These are phyloP conservation scores for Nomia melanderi DNA, from an alignment of 1,140 invertebrate genomes.

Conservation along the genomic window DNA sequence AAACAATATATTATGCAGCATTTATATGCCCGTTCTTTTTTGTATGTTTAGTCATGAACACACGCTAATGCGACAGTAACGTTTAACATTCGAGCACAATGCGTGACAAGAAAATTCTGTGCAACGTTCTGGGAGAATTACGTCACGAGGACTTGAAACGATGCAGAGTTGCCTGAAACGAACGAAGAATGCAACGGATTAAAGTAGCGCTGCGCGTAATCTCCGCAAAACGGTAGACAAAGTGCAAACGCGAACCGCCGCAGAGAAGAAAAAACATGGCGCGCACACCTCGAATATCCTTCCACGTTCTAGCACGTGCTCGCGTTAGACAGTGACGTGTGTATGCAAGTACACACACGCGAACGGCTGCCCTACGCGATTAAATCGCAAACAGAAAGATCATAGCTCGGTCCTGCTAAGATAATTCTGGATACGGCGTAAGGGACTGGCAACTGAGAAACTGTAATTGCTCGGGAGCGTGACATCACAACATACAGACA, in stretches of 20 bases:
- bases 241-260: neutral
- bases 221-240: neutral
- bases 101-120: neutral
- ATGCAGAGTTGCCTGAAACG: neutral
- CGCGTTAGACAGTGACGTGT: constrained; percentile 25
- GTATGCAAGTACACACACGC: constrained; percentile 4
- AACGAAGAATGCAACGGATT: neutral
- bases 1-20: no score
- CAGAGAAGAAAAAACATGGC: neutral
- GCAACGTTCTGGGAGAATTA: neutral
- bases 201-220: constrained; percentile 12
- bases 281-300: constrained; percentile 12
- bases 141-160: neutral
- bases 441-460: constrained; percentile 24
- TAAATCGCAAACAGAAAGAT: constrained; percentile 34
- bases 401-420: neutral
- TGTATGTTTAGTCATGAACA: no score
- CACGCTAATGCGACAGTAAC: no score
- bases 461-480: constrained; percentile 28
- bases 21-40: no score
- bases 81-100: no score
- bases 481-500: constrained; percentile 4
- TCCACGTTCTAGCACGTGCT: constrained; percentile 9
- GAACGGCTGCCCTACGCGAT: constrained; percentile 4
- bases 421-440: constrained; percentile 29